Conservation (phyloP, 2,888 invertebrate genomes). For the Tenthredo amoena region DNA sequence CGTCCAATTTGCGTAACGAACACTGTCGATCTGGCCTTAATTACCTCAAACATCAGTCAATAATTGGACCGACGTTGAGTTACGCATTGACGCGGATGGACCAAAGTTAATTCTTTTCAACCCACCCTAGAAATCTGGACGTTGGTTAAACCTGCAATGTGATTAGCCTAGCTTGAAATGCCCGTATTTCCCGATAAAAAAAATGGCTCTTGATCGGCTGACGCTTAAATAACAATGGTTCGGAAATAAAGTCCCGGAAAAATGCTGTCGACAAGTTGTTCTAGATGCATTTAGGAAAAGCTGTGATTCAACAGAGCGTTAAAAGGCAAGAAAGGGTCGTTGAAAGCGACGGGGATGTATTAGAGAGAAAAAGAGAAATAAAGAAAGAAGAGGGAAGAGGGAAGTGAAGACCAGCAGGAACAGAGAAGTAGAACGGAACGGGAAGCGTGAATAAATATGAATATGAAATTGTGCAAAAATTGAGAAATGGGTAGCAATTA, state of each 20-base stretch:
- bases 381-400: background rate
- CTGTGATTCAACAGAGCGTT: background rate
- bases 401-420: background rate
- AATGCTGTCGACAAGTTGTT: background rate
- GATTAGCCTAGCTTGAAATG: background rate
- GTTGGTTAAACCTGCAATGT: background rate
- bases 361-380: background rate
- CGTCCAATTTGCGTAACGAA: conserved; percentile 43
- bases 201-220: background rate
- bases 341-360: background rate
- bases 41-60: background rate
- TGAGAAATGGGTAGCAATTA: conserved; percentile 26
- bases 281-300: background rate
- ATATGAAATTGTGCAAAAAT: conserved; percentile 13
- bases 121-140: background rate
- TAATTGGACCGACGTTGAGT: background rate
- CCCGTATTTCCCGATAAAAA: background rate
- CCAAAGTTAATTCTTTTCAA: background rate
- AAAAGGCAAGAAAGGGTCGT: background rate
- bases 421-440: background rate
- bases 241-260: background rate
- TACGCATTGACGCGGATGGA: background rate
- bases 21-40: conserved; percentile 17
- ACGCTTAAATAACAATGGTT: background rate
- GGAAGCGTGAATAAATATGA: background rate